Evolutionary conservation across 2,888 invertebrate genomes (phyloP).

Genomic region (Antheraea assamensis): DNA sequence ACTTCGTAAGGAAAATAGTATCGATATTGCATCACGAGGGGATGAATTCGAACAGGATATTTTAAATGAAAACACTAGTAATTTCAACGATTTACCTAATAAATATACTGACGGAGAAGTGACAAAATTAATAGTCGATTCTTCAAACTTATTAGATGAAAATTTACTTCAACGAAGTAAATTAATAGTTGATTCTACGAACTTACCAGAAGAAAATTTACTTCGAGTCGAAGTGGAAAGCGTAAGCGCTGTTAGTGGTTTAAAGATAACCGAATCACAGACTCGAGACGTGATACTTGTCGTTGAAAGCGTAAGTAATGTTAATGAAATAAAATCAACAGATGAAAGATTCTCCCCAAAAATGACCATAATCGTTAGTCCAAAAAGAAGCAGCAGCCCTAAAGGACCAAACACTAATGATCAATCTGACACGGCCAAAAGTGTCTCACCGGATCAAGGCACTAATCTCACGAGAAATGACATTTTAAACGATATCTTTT

Average conservation of each 20-base stretch:
- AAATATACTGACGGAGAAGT: conserved; percentile 10
- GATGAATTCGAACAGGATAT: conserved; percentile 33
- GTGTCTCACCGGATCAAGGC: conserved; percentile 38
- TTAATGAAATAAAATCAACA: conserved; percentile 32
- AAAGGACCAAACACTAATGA: conserved; percentile 12
- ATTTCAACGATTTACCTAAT: conserved; percentile 48
- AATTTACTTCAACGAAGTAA: neutral
- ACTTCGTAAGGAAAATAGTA: neutral
- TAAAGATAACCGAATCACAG: conserved; percentile 37
- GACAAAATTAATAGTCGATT: neutral
- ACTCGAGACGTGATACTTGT: conserved; percentile 45
- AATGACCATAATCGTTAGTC: conserved; percentile 60
- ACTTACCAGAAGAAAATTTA: conserved; percentile 19
- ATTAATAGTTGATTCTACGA: neutral
- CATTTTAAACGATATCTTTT: conserved; percentile 51
- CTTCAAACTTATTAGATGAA: neutral
- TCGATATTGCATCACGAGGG: conserved; percentile 22
- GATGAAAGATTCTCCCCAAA: conserved; percentile 36
- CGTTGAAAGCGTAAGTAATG: conserved; percentile 51
- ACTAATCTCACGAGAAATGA: conserved; percentile 45
- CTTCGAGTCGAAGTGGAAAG: conserved; percentile 56
- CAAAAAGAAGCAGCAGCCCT: conserved; percentile 36
- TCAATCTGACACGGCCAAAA: conserved; percentile 15
- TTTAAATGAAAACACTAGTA: conserved; percentile 49
- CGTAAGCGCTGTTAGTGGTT: conserved; percentile 39